Base-by-base conservation (phyloP, 2,113 vertebrate species). In the Elanoides forficatus region DNA sequence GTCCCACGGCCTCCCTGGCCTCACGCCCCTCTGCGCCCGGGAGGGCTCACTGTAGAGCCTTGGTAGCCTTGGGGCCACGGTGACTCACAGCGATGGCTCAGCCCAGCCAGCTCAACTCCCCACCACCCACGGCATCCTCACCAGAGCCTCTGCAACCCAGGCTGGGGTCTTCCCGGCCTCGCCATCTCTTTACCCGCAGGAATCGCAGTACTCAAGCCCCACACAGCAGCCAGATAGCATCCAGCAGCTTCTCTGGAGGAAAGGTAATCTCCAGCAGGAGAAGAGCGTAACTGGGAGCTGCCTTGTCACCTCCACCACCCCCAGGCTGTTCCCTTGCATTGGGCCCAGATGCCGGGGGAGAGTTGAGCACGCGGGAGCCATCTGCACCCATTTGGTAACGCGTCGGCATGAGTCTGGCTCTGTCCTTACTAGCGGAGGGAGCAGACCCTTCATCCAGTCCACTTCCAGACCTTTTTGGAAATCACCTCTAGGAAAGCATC, bases 41-140 rank as follows among this genome's bases (percentile, higher is more conserved):
- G 23, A 59, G 34, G 34, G 48, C 11, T 74, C 2, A 0, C 2
- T 22, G 45, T 2, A 66, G 56, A 88, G 71, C 60, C 27, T 38
- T 42, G 14, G n/a, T 45, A 8, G 18, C 58, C 72, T 17, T 59
- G 48, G 22, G 48, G 18, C n/a, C 0, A 0, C 0, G 2, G 13
- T 58, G 52, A 17, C 48, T 68, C 3, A 0, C 62, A 43, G 52
- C 0, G 0, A 5, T 76, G 40, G 67, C 81, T 63, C 47, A 60
- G n/a, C 36, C 10, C 23, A 21, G 62, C 29, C 1, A 1, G 52
- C 29, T 83, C 66, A 86, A 74, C 70, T 83, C 50, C 32, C 7
- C 43, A 26, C 10, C 32, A 38, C 45, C 34, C 5, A 3, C 42
- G 45, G 74, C 38, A 8, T 50, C 71, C 22, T 75, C 32, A 8